A percentile compares a stretch with the other conserved stretches of the same genome.
Evolutionary conservation across 1,140 invertebrate genomes (phyloP).

Genomic region (Condylostylus longicornis): DNA sequence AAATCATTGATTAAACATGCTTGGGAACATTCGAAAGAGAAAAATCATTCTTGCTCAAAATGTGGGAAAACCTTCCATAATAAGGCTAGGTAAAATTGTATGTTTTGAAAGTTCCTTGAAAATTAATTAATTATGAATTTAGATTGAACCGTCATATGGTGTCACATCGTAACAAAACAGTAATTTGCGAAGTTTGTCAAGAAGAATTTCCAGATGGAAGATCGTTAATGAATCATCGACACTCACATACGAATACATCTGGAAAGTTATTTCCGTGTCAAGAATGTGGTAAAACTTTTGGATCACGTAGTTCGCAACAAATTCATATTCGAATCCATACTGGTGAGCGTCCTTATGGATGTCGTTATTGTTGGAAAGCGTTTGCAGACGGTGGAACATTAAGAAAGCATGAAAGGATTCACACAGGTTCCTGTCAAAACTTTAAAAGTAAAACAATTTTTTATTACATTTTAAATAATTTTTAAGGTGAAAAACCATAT

Average conservation of each 20-base stretch:
- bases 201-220: constrained; percentile 54
- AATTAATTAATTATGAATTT: too few relatives aligned
- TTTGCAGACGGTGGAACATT: constrained; percentile 96
- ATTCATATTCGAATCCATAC: constrained; percentile 83
- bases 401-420: constrained; percentile 93
- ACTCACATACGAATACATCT: constrained; percentile 43
- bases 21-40: constrained; percentile 43
- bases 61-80: constrained; percentile 56
- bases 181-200: constrained; percentile 51
- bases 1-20: constrained; percentile 51
- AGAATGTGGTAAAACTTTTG: constrained; percentile 71
- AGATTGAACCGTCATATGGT: constrained; percentile 46
- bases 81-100: constrained; percentile 33
- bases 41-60: constrained; percentile 43
- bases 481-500: constrained; percentile 75
- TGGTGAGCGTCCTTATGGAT: constrained; percentile 65
- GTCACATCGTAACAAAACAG: constrained; percentile 52
- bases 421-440: constrained; percentile 48
- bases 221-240: constrained; percentile 51
- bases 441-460: neutral
- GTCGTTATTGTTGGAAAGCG: constrained; percentile 95
- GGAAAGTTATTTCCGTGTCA: constrained; percentile 65
- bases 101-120: neutral
- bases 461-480: neutral
- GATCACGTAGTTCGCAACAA: constrained; percentile 77